These are phyloP conservation scores for Zygothrica quintamaculata DNA, from an alignment of 2,888 invertebrate genomes.

Conservation along the genomic window DNA sequence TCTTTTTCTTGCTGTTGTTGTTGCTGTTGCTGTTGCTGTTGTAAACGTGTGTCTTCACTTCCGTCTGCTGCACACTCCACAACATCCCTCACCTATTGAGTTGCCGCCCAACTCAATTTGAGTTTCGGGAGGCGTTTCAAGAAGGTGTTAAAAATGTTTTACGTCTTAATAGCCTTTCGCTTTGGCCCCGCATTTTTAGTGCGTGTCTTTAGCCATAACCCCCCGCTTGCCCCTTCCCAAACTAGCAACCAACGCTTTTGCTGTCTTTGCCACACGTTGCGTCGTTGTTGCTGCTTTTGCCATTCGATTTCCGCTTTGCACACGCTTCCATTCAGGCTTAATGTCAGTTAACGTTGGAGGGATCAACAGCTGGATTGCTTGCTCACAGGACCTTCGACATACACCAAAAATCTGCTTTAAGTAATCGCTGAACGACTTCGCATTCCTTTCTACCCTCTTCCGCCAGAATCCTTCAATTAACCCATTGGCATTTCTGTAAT, in stretches of 20 bases:
- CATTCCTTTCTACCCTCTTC: slow-evolving; percentile 57
- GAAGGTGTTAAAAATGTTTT: slow-evolving; percentile 77
- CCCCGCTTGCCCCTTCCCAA: neutral
- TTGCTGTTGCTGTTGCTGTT: slow-evolving; percentile 21
- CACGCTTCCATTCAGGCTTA: slow-evolving; percentile 9
- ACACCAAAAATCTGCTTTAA: slow-evolving; percentile 29
- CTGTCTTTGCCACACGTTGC: slow-evolving; percentile 38
- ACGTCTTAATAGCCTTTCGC: slow-evolving; percentile 72
- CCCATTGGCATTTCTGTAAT: slow-evolving; percentile 69
- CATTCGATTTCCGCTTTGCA: slow-evolving; percentile 45
- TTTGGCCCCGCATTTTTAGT: slow-evolving; percentile 3
- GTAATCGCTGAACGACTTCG: slow-evolving; percentile 70
- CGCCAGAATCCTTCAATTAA: slow-evolving; percentile 72
- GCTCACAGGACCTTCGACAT: slow-evolving; percentile 36
- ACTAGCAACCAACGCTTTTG: slow-evolving; percentile 9
- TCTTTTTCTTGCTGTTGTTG: slow-evolving; percentile 6
- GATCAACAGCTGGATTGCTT: too few relatives aligned
- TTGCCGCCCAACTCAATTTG: slow-evolving; percentile 7
- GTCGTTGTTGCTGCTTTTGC: slow-evolving; percentile 35
- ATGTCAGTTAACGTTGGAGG: neutral
- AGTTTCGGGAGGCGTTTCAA: slow-evolving; percentile 45
- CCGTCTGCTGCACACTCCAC: slow-evolving; percentile 14
- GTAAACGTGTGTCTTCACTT: slow-evolving; percentile 27
- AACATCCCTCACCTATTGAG: neutral
- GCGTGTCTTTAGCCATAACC: slow-evolving; percentile 4